Base-by-base conservation (phyloP, 2,113 vertebrate species). In the Ammodytes marinus region DNA sequence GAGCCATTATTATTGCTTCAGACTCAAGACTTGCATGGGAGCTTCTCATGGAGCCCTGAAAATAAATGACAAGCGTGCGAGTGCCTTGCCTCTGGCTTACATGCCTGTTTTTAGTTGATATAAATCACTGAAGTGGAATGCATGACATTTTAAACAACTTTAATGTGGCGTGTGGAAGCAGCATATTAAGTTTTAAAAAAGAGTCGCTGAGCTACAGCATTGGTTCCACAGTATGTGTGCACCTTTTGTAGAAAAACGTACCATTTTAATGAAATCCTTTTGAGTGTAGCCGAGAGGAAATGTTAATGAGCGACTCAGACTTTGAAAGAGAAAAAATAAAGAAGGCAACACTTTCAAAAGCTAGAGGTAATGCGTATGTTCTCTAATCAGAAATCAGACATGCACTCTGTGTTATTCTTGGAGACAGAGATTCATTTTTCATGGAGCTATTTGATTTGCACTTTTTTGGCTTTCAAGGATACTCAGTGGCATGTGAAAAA, bases 341-440 rank as follows among this genome's bases (percentile, higher is more conserved):
- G 47, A 69, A 5, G 14, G 61, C 5, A 3, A 19, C 10, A n/a
- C 19, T 40, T 77, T 58, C 79, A 43, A 69, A 76, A 50, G 39
- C 11, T 37, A 12, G 2, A 37, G 42, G 55, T 57, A 13, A 70
- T 69, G 70, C 74, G 42, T 53, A 14, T 80, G 58, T 80, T 82
- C 40, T 74, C 74, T 71, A 74, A 85, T 83, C 71, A 71, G 50
- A 12, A 35, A 71, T 71, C 72, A 82, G 58, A 80, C 59, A n/a
- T 55, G 43, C 73, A 70, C 53, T 82, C 57, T 13, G 73, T 74
- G 69, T 85, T 89, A 83, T 89, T 91, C 88, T 79, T 87, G 61
- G 83, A 90, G 64, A 71, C 79, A 49, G 52, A 65, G 77, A 90
- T 92, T 80, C 71, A 90, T 93, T 92, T 93, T 94, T 92, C 57